phyloP scores from a whole-genome alignment of 2,113 vertebrate species.

The Cisticola juncidis region DNA sequence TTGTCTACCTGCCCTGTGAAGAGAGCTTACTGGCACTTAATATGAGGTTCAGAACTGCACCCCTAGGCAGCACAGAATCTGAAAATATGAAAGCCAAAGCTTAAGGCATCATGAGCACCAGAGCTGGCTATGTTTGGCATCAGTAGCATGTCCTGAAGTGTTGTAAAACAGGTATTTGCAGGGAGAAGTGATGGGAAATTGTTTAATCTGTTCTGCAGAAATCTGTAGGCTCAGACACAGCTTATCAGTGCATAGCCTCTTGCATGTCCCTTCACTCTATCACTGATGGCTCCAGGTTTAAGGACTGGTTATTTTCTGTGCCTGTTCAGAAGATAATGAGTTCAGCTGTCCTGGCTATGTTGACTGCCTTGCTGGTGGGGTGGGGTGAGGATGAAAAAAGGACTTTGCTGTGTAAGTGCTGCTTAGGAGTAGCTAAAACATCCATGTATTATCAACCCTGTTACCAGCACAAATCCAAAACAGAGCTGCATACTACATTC shows the following conservation, averaged over 20 bases:
- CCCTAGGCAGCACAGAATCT: too few species aligned
- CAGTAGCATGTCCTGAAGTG: not conserved
- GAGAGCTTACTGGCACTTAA: too few species aligned
- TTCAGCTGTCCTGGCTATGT: not conserved
- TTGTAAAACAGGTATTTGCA: not conserved
- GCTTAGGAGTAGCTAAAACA: not conserved
- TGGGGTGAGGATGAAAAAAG: not conserved
- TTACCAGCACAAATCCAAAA: not conserved
- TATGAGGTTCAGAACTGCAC: too few species aligned
- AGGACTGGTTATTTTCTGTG: not conserved
- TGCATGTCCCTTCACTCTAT: rapidly evolving
- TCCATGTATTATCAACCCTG: not conserved
- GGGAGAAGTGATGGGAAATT: not conserved
- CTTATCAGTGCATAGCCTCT: not conserved
- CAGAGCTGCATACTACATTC: not conserved
- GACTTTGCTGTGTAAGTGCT: not conserved
- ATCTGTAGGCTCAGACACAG: not conserved
- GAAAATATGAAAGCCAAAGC: too few species aligned
- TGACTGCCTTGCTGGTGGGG: not conserved
- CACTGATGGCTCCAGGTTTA: not conserved
- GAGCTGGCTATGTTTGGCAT: not conserved
- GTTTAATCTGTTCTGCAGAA: not conserved
- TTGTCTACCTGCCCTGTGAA: too few species aligned
- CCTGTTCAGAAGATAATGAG: not conserved
- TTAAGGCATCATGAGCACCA: not conserved